Percentiles rank a stretch among this genome's conserved stretches.
Evolutionary conservation across 2,797 vertebrate species (phyloP).

Genomic region (Darevskia nairensis): DNA sequence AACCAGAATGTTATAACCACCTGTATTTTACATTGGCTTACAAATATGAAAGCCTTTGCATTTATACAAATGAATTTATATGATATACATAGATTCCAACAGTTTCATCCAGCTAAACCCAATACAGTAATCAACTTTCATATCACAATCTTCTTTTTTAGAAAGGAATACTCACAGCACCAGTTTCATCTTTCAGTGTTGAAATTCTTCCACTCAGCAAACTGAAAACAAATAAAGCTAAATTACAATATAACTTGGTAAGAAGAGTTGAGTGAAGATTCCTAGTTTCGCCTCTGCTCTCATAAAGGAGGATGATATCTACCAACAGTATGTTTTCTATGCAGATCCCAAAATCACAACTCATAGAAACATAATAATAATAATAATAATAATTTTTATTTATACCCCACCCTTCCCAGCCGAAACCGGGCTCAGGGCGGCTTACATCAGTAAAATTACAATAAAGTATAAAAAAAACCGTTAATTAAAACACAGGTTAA

Average conservation of each 20-base stretch:
- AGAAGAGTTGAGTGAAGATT: neutral
- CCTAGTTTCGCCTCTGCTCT: neutral
- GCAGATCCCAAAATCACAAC: neutral
- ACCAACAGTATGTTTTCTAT: neutral
- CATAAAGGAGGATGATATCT: neutral
- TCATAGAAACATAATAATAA: neutral
- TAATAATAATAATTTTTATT: too few species aligned
- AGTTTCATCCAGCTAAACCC: neutral
- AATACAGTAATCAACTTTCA: slow-evolving; percentile 18
- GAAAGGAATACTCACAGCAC: slow-evolving; percentile 90
- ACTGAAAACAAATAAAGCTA: slow-evolving; percentile 79
- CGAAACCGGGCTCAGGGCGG: too few species aligned
- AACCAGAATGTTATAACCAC: neutral
- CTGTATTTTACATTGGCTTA: neutral
- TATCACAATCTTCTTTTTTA: slow-evolving; percentile 6
- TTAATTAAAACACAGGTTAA: too few species aligned
- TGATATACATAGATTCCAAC: slow-evolving; percentile 1
- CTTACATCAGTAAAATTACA: too few species aligned
- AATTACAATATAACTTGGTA: neutral
- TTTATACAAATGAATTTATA: neutral
- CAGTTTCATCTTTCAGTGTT: slow-evolving; percentile 98
- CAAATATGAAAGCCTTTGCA: neutral
- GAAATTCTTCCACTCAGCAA: slow-evolving; percentile 99
- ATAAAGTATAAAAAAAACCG: too few species aligned
- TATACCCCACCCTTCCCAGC: too few species aligned